A percentile compares a stretch with the other conserved stretches of the same genome.
These are phyloP conservation scores for Astur gentilis DNA, from an alignment of 2,113 vertebrate species.

Conservation along the genomic window DNA sequence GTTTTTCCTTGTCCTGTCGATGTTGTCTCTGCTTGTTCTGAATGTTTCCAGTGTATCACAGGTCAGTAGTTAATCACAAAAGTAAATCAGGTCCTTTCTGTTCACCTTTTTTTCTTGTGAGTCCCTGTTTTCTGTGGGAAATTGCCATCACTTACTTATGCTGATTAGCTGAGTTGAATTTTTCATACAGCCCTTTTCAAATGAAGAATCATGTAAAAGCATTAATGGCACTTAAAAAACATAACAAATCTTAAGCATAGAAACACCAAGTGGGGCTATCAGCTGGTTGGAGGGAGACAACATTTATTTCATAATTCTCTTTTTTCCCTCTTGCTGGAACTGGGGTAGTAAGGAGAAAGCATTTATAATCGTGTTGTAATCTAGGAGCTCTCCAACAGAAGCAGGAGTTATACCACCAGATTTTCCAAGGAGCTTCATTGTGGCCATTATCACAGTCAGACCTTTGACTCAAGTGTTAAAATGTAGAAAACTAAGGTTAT, in stretches of 20 bases:
- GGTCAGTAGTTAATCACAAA: too few relatives aligned
- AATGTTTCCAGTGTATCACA: too few relatives aligned
- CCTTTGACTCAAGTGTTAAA: background rate
- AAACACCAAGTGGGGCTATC: background rate
- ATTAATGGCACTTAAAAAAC: background rate
- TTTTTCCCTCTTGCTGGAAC: background rate
- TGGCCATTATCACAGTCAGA: background rate
- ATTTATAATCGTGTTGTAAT: background rate
- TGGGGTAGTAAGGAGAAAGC: background rate
- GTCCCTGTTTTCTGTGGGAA: background rate
- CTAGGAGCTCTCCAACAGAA: background rate
- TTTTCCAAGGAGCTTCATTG: background rate
- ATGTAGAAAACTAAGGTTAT: background rate
- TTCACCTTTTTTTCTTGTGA: too few relatives aligned
- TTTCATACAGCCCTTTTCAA: background rate
- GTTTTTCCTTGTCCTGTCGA: too few relatives aligned
- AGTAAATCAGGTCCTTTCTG: too few relatives aligned
- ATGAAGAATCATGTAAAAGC: background rate
- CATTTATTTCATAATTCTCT: background rate
- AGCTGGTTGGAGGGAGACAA: background rate
- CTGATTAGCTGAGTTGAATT: background rate
- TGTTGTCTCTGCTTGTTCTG: too few relatives aligned
- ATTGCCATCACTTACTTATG: background rate
- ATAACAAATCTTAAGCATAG: background rate
- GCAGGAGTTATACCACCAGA: background rate